Base-by-base conservation (phyloP, 2,888 invertebrate genomes). In the Cosmia trapezina region DNA sequence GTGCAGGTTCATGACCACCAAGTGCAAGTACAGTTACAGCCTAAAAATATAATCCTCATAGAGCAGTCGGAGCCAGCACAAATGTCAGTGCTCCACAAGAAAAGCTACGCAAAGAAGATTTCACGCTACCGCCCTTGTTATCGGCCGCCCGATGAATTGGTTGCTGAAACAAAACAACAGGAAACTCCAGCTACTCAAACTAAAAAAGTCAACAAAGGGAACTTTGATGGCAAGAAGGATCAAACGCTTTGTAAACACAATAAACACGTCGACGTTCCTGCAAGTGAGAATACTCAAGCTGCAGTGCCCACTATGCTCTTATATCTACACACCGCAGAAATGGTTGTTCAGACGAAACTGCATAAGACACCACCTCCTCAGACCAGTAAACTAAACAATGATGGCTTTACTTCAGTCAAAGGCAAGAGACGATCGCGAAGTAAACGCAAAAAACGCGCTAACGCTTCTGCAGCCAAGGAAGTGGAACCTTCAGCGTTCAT, bases 21-120 rank as follows among this genome's bases (percentile, higher is more conserved):
- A 12, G 8, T 37, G 6, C n/a, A 2, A 45, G 2, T 4, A n/a
- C 37, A 28, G 0, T 7, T 22, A 33, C 41, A 41, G 1, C 19
- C 41, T 19, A 41, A 54, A 28, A 9, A 43, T 4, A 43, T 8
- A 4, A 8, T 19, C 11, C 12, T 37, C 53, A 17, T 37, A n/a
- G 45, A 47, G 19, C 47, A 66, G 5, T 2, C 43, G 0, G 2
- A 4, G 1, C 2, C 14, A 53, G 28, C n/a, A 9, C 41, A 47
- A 22, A 59, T 14, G 5, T 14, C 22, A 49, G 6, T 49, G 12
- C n/a, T 51, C 0, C 5, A 17, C 1, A 73, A 37, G 17, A 68
- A 43, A 78, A 53, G 41, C 33, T 78, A 60, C 5, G 71, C 59
- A 0, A 78, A 78, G 17, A 78, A 75, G 22, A 74, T 70, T 51